Evolutionary conservation across 2,113 vertebrate genomes (phyloP), one percentile per base, ranked within the genome.

Genomic region (Tachycineta bicolor): DNA sequence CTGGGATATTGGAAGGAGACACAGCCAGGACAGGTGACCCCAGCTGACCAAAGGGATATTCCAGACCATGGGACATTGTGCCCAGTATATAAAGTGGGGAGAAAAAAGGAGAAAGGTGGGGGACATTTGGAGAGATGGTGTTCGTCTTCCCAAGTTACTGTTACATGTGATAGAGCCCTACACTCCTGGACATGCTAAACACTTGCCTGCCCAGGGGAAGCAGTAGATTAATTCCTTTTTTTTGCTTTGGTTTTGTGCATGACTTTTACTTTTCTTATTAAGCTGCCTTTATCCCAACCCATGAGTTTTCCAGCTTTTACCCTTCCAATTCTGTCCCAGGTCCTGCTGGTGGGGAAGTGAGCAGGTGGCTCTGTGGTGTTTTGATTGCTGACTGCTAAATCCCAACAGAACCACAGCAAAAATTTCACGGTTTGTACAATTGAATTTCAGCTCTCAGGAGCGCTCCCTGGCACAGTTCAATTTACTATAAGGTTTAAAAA

Each of bases 131-230:
- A 65, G 26, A 29, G 24, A 17, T 28, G 23, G 19, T 7, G 6
- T 49, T 63, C 15, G 25, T 37, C 14, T 59, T 65, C 37, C 37
- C 14, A 50, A 74, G 22, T 33, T 20, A 74, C 14, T 6, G 6
- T 13, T 37, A 20, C 1, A 3, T 9, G 5, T 28, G 15, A 16
- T 13, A 2, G 12, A 4, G 39, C 9, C 28, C 33, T 46, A 28
- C 5, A 14, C 12, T 81, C 23, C 44, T 46, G 28, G 26, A 16
- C 6, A 20, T 58, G 23, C 28, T 39, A 28, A 47, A n/a, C 84
- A 55, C 12, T 39, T 82, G 15, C 23, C 77, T 74, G 52, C 12
- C 19, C 37, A 44, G 4, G 7, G 46, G 15, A 74, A 82, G 6
- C 12, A 39, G 37, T 17, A 33, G 28, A 67, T 52, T 24, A 0